Conservation (phyloP, 2,797 vertebrate species). For the Hybognathus amarus region DNA sequence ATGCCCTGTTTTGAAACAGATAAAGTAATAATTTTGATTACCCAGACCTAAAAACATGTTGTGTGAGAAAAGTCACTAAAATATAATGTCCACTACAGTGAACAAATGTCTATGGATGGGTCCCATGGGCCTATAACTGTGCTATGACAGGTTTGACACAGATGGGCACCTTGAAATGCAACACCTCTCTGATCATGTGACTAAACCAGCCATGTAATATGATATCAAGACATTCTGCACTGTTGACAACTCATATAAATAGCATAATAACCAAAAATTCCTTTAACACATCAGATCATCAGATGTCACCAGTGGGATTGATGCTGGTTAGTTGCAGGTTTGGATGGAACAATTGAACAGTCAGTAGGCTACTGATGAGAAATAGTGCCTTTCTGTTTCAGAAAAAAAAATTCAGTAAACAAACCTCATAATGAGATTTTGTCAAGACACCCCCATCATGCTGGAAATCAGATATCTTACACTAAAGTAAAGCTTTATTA, state of each 20-base stretch:
- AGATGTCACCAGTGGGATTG: background rate
- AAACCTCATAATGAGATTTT: constrained; percentile 3
- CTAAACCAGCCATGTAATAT: background rate
- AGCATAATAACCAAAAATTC: background rate
- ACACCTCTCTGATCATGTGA: constrained; percentile 14
- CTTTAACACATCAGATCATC: background rate
- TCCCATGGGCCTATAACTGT: background rate
- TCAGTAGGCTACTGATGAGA: background rate
- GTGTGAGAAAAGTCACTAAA: too few relatives aligned
- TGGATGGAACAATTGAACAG: background rate
- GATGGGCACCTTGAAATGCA: background rate
- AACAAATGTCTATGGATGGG: too few relatives aligned
- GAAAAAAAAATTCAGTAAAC: background rate
- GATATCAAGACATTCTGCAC: background rate
- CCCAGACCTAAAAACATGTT: too few relatives aligned
- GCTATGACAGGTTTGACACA: background rate
- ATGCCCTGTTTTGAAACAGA: too few relatives aligned
- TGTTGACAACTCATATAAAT: background rate
- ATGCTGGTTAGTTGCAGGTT: background rate
- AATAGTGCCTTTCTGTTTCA: background rate
- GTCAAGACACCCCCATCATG: background rate
- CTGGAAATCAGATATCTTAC: background rate
- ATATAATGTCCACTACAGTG: too few relatives aligned
- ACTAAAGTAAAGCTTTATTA: background rate
- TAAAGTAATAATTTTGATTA: too few relatives aligned